A percentile compares a stretch with the other conserved stretches of the same genome.
These are phyloP conservation scores for Caenorhabditis doughertyi DNA, from an alignment of 2,888 invertebrate species.

Conservation along the genomic window DNA sequence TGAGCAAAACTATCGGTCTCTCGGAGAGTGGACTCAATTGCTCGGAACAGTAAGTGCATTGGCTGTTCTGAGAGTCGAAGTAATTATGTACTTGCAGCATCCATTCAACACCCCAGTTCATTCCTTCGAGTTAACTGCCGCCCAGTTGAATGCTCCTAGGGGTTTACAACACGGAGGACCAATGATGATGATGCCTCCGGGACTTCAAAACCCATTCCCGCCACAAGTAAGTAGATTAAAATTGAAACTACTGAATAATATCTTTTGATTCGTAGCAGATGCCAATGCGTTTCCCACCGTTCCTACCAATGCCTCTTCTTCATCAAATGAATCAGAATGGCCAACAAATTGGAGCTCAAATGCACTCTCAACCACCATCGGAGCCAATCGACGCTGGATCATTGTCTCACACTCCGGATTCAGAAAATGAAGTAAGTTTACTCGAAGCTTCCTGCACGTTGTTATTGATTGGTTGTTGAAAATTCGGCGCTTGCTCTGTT, in stretches of 20 bases:
- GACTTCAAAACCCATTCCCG: constrained; percentile 39
- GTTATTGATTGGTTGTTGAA: neutral
- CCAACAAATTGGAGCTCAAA: neutral
- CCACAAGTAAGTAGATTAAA: constrained; percentile 33
- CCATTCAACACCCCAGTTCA: constrained; percentile 48
- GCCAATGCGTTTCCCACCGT: constrained; percentile 47
- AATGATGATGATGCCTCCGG: constrained; percentile 65
- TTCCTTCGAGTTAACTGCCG: constrained; percentile 36
- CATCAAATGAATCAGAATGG: constrained; percentile 39
- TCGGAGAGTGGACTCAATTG: constrained; percentile 66
- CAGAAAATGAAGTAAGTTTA: constrained; percentile 64
- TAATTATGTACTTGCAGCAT: constrained; percentile 44
- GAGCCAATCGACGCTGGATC: constrained; percentile 67
- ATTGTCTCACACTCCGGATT: constrained; percentile 68
- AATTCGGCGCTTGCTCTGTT: neutral
- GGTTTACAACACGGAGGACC: constrained; percentile 10
- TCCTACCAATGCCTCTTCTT: constrained; percentile 54
- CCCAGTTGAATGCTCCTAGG: constrained; percentile 13
- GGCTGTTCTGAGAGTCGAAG: no score
- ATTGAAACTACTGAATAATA: neutral
- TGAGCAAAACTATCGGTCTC: constrained; percentile 85
- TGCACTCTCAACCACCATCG: constrained; percentile 68
- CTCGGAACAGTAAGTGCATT: constrained; percentile 54
- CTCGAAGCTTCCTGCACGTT: no score
- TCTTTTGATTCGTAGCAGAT: constrained; percentile 22